Conservation (phyloP, 1,140 invertebrate species). For the Drosophila watanabei region DNA sequence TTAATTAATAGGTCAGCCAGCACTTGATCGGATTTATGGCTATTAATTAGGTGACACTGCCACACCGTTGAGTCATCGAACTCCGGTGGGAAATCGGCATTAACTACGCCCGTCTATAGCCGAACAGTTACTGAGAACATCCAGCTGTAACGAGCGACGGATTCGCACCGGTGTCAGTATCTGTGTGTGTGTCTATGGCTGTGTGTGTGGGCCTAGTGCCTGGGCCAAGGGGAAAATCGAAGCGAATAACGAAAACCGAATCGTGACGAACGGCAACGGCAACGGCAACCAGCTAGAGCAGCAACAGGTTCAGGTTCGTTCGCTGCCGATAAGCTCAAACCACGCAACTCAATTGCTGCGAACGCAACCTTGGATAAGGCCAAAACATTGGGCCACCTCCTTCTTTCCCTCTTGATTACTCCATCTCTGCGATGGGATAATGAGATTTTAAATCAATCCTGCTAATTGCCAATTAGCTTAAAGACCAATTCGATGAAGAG, state of each 20-base stretch:
- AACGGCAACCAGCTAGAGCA: conserved; percentile 44
- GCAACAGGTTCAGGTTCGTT: conserved; percentile 54
- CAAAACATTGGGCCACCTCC: conserved; percentile 20
- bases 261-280: conserved; percentile 47
- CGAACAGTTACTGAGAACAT: conserved; percentile 57
- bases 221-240: conserved; percentile 29
- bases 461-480: conserved; percentile 41
- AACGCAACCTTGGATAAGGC: conserved; percentile 34
- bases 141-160: conserved; percentile 39
- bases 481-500: background rate
- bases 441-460: conserved; percentile 35
- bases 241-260: conserved; percentile 33
- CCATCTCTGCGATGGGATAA: conserved; percentile 22
- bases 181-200: background rate
- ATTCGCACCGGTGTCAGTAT: conserved; percentile 1
- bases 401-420: background rate
- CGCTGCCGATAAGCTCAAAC: conserved; percentile 43
- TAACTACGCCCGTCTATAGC: conserved; percentile 58
- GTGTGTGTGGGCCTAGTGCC: background rate
- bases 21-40: conserved; percentile 31
- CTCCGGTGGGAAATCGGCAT: conserved; percentile 39
- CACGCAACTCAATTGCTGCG: conserved; percentile 52
- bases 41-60: conserved; percentile 27
- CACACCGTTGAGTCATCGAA: conserved; percentile 30
- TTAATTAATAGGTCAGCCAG: conserved; percentile 24